Base-by-base conservation (phyloP, 2,113 vertebrate genomes). In the Chaetura pelagica region DNA sequence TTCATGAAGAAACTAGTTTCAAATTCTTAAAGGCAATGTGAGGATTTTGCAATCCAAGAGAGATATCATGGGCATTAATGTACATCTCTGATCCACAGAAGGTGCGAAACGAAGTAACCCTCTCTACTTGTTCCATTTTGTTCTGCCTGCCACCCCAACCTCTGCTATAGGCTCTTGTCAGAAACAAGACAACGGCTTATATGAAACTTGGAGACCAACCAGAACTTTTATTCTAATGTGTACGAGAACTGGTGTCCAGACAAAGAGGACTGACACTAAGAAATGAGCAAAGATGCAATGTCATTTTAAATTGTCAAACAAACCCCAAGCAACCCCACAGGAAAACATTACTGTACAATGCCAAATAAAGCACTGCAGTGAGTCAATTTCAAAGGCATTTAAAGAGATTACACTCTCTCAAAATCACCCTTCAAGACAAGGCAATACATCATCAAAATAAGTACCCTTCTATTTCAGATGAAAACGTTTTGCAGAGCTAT, bases 321-420 rank as follows among this genome's bases (percentile, higher is more conserved):
- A 20, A 2, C 0, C 5, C 22, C 42, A 20, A 69, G 35, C 23
- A 90, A 58, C 1, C 10, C 14, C 61, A 58, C 1, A 77, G 17
- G 19, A 79, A 95, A 86, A 72, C 30, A 59, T 29, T 15, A 63
- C 16, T 27, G 10, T 34, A 79, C 14, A 51, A 38, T 21, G 18
- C 2, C 68, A 92, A 84, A 46, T 59, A 68, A 90, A 87, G 30
- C 8, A 91, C 0, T 67, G 38, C 26, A 62, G 23, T 20, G 18
- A 62, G 34, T 57, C n/a, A 59, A 7, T 78, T 92, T 67, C 55
- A 55, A 89, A 92, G 44, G 58, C 22, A 49, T 61, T 84, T 35
- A 20, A 81, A 84, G 66, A 80, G 4, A 87, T 59, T 62, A 57
- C 9, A 54, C 9, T 32, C 10, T 81, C 29, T 59, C 57, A 71